phyloP scores from a whole-genome alignment of 1,140 invertebrate genomes.

The Thereuonema tuberculata region DNA sequence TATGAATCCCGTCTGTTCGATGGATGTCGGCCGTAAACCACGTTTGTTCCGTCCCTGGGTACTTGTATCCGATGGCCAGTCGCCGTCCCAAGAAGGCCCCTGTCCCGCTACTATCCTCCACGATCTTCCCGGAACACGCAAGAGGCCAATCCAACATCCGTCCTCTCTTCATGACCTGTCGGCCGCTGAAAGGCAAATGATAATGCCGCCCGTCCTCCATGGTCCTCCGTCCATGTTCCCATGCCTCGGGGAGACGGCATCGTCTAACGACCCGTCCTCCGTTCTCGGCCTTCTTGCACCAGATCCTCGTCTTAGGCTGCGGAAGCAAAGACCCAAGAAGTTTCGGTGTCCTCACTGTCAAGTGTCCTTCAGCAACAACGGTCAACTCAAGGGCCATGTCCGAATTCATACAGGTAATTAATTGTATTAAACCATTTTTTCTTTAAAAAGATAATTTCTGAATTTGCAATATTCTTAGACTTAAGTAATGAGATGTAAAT shows the following conservation, averaged over 20 bases:
- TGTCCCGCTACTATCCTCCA: background rate
- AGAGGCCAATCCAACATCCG: background rate
- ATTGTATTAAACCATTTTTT: too few relatives aligned
- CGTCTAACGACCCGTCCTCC: background rate
- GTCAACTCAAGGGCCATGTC: constrained; percentile 78
- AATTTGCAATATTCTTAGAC: too few relatives aligned
- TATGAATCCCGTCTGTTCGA: too few relatives aligned
- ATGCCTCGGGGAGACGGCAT: background rate
- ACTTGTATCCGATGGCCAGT: background rate
- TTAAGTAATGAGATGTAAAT: too few relatives aligned
- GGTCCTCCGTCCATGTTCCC: background rate
- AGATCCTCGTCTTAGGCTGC: background rate
- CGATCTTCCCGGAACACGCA: background rate
- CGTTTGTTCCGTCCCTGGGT: constrained; percentile 2
- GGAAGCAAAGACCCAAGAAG: constrained; percentile 68
- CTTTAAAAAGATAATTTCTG: too few relatives aligned
- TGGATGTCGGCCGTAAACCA: background rate
- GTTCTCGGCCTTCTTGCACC: background rate
- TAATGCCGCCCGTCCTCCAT: background rate
- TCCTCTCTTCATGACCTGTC: too few relatives aligned
- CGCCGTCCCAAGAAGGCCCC: background rate
- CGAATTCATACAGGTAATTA: constrained; percentile 71
- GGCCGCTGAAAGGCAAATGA: background rate
- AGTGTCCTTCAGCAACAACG: constrained; percentile 83
- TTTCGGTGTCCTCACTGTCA: constrained; percentile 76